Evolutionary conservation across 64 coral and sea anemone species (phyloP), one percentile per base, ranked within the genome.

Genomic region (Pocillopora damicornis): DNA sequence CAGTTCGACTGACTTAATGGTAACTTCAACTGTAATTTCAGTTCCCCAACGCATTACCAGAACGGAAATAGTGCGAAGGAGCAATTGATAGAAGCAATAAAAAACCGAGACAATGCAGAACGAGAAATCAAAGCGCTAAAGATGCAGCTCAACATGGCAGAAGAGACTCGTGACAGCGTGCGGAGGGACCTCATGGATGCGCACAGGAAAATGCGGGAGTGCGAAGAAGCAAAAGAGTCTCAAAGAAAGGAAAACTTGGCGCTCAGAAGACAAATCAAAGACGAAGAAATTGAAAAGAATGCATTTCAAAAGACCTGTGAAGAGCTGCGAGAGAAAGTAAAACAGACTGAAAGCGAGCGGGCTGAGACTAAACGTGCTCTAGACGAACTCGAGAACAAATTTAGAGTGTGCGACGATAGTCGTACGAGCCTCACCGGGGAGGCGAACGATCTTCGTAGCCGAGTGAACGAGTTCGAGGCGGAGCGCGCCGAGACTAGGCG

Each of bases 111-210:
- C 57, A 90, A 84, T 59, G 81, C 75, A 16, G 94, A 96, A 18
- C 61, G 89, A 56, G 94, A 96, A 84, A 93, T 96, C 76, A 96
- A 96, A 78, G 82, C 94, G 15, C 84, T 96, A 8, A 96, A 96
- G 73, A 88, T 90, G 61, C 94, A 96, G 60, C 91, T 96, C 0
- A 93, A 74, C 63, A 96, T 96, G 94, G 94, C 94, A 10, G 94
- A 96, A 76, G 94, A 96, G 59, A 91, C 91, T 14, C 76, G 94
- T 56, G 94, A 96, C 63, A 91, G 34, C 34, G 87, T 78, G 15
- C 68, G 94, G 63, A 83, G 82, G 15, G 94, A 96, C 2, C 80
- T 96, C 59, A 96, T 96, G 75, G 94, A 96, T 16, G 61, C 91
- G 0, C 94, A 96, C 18, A 81, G 91, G 3, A 92, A 92, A 51